A percentile compares a stretch with the other conserved stretches of the same genome.
phyloP scores from a whole-genome alignment of 2,797 vertebrate genomes.

The Rhadinocentrus ornatus region DNA sequence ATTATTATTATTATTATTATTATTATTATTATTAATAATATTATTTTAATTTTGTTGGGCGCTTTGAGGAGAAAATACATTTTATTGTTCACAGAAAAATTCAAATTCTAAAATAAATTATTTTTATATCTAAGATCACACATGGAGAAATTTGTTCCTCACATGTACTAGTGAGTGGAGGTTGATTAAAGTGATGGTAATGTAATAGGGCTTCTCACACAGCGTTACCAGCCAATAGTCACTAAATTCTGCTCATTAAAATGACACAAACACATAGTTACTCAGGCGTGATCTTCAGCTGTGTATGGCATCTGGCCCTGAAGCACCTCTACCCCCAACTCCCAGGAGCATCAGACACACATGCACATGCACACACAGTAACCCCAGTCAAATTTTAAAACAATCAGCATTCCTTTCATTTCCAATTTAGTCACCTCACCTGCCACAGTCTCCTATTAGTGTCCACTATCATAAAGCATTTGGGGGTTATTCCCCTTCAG shows the following conservation, averaged over 20 bases:
- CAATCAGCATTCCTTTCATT: constrained; percentile 86
- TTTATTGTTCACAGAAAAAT: neutral
- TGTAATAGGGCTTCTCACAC: constrained; percentile 83
- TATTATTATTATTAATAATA: neutral
- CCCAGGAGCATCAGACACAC: constrained; percentile 60
- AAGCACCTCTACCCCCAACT: constrained; percentile 77
- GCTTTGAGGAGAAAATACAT: neutral
- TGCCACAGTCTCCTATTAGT: constrained; percentile 83
- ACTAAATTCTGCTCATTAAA: constrained; percentile 90
- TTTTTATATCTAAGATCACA: constrained; percentile 36
- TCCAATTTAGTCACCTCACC: constrained; percentile 85
- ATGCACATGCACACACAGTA: constrained; percentile 34
- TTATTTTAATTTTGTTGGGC: neutral
- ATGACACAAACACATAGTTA: constrained; percentile 87
- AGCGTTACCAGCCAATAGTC: constrained; percentile 82
- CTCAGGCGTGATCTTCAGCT: constrained; percentile 86
- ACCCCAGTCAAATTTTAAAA: constrained; percentile 84
- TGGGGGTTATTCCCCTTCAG: constrained; percentile 71
- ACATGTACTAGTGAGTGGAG: constrained; percentile 58
- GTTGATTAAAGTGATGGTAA: constrained; percentile 81
- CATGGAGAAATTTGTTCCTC: constrained; percentile 18
- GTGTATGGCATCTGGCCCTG: constrained; percentile 86
- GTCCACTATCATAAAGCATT: constrained; percentile 81
- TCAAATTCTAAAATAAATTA: neutral
- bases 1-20: neutral